phyloP scores from a whole-genome alignment of 1,140 invertebrate species.

The Cryptotermes secundus region DNA sequence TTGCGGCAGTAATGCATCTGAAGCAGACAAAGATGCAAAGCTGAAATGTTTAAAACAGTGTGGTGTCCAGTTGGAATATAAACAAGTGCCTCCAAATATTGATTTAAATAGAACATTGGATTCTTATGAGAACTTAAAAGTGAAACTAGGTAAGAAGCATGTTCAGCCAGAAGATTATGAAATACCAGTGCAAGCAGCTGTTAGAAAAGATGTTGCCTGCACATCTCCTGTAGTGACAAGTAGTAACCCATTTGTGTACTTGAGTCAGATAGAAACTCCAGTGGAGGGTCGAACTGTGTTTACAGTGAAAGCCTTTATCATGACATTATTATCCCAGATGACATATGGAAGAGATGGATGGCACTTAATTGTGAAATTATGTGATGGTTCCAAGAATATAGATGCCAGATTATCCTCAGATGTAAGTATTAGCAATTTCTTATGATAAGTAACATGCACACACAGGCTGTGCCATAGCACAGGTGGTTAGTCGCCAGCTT shows the following conservation, averaged over 20 bases:
- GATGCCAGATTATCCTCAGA: background rate
- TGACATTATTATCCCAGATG: background rate
- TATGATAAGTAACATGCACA: too few relatives aligned
- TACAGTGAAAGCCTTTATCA: background rate
- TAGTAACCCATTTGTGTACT: slow-evolving; percentile 2
- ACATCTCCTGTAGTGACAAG: background rate
- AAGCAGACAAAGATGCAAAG: background rate
- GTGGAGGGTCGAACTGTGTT: background rate
- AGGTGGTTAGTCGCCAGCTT: too few relatives aligned
- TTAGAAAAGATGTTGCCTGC: too few relatives aligned
- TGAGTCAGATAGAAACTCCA: background rate
- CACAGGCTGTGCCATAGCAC: too few relatives aligned
- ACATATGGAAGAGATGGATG: background rate
- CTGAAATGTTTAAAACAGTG: background rate
- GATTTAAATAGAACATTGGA: background rate
- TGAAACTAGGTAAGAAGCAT: background rate
- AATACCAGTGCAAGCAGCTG: too few relatives aligned
- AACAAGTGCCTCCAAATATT: background rate
- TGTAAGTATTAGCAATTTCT: background rate
- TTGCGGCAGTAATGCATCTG: background rate
- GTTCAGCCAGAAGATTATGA: too few relatives aligned
- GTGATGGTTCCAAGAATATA: background rate
- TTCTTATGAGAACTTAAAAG: background rate
- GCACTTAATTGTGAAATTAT: background rate
- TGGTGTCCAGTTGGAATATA: too few relatives aligned